Conservation (phyloP, 2,797 vertebrate species). For the Danio tinwini region DNA sequence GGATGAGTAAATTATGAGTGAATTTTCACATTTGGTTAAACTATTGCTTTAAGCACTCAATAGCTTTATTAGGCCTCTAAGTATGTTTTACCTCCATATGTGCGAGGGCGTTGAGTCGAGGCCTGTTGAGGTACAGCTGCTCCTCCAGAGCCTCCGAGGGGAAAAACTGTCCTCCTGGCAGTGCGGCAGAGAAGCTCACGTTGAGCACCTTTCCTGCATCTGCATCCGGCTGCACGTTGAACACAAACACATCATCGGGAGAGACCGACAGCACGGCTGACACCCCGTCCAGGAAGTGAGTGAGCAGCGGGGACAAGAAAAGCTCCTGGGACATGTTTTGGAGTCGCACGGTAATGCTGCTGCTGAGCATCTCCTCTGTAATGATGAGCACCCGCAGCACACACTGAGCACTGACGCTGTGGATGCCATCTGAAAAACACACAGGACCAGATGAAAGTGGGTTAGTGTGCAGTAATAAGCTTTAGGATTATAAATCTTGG, state of each 20-base stretch:
- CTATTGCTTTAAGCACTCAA: too few relatives aligned
- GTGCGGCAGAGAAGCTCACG: constrained; percentile 91
- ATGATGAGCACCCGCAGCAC: constrained; percentile 94
- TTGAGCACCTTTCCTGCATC: constrained; percentile 90
- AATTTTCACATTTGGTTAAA: too few relatives aligned
- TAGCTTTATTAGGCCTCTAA: constrained; percentile 3
- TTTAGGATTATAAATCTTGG: not conserved
- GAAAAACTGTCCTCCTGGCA: constrained; percentile 89
- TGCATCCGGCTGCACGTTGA: constrained; percentile 96
- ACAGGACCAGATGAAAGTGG: constrained; percentile 3
- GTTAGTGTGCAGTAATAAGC: not conserved
- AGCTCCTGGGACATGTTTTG: constrained; percentile 99
- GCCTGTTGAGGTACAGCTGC: constrained; percentile 95
- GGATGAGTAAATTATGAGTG: too few relatives aligned
- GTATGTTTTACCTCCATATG: constrained; percentile 84
- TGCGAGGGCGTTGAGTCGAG: constrained; percentile 87
- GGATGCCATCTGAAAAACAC: constrained; percentile 84
- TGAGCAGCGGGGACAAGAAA: constrained; percentile 91
- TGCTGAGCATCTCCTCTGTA: constrained; percentile 96
- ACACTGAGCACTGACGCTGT: constrained; percentile 93
- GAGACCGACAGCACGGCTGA: constrained; percentile 90
- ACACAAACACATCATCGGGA: constrained; percentile 93
- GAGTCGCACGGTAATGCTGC: constrained; percentile 95
- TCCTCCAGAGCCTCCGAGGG: constrained; percentile 97
- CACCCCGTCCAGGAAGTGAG: constrained; percentile 93